phyloP scores from a whole-genome alignment of 2,113 vertebrate genomes.

The Etheostoma cragini region DNA sequence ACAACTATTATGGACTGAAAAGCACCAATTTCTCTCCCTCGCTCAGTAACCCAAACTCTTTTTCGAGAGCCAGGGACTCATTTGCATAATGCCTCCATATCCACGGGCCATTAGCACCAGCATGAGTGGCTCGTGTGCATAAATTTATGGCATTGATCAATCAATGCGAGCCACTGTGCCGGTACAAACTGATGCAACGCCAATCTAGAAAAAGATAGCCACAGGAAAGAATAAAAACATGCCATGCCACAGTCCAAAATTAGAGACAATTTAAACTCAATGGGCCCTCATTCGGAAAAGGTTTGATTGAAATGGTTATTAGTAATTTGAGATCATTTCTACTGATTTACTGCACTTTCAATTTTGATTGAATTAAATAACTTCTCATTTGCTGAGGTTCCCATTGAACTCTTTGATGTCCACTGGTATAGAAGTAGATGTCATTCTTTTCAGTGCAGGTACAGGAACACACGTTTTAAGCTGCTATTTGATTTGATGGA shows the following conservation, averaged over 20 bases:
- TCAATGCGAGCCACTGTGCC: constrained; percentile 64
- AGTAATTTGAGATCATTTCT: background rate
- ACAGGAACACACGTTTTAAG: background rate
- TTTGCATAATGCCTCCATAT: constrained; percentile 78
- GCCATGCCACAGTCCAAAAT: constrained; percentile 7
- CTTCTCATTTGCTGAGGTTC: background rate
- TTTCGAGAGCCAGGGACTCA: constrained; percentile 37
- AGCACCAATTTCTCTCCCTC: constrained; percentile 53
- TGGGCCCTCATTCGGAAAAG: background rate
- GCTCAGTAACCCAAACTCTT: constrained; percentile 51
- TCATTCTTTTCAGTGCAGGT: background rate
- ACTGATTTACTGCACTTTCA: background rate
- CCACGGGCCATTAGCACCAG: constrained; percentile 73
- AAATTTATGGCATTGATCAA: constrained; percentile 74
- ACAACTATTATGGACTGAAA: constrained; percentile 62
- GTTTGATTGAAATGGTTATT: constrained; percentile 2
- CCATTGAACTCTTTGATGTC: background rate
- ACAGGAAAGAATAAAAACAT: background rate
- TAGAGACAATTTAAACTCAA: background rate
- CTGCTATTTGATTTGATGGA: background rate
- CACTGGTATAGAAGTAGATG: background rate
- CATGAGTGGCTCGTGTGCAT: constrained; percentile 66
- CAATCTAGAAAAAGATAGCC: constrained; percentile 1
- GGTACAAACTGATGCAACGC: constrained; percentile 21
- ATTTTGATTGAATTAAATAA: background rate